Percentiles rank a stretch among this genome's conserved stretches.
phyloP scores from a whole-genome alignment of 1,140 invertebrate species.

The Pseudomyrmex concolor region DNA sequence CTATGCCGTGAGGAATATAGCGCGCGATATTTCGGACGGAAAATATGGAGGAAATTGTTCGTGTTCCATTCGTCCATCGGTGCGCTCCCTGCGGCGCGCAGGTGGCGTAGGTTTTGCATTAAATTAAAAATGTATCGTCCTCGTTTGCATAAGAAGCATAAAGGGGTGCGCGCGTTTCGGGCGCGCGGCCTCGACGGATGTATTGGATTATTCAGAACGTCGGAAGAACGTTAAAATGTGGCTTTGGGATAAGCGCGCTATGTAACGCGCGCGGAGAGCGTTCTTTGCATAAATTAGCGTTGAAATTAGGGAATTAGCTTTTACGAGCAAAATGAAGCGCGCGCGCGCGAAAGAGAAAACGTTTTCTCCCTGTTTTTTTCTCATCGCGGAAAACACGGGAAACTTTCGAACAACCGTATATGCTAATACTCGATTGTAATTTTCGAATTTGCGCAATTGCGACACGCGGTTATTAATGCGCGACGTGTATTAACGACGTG shows the following conservation, averaged over 20 bases:
- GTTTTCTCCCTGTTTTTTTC: no score
- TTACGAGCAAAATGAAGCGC: constrained; percentile 30
- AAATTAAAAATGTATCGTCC: constrained; percentile 59
- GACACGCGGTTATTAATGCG: not conserved
- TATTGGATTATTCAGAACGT: constrained; percentile 54
- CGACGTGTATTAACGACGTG: not conserved
- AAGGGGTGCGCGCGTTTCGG: constrained; percentile 26
- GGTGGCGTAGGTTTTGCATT: constrained; percentile 56
- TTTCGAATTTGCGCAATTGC: not conserved
- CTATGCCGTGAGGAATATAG: not conserved
- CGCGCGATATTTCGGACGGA: not conserved
- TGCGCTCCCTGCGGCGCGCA: constrained; percentile 15
- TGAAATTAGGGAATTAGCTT: constrained; percentile 55
- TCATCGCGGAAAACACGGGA: constrained; percentile 1
- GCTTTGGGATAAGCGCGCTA: constrained; percentile 41
- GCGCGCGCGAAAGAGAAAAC: not conserved
- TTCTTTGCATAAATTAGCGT: constrained; percentile 60
- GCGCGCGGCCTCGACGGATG: constrained; percentile 37
- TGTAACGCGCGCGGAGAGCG: constrained; percentile 23
- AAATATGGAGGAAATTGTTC: no score
- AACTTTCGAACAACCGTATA: not conserved
- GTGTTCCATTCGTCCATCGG: not conserved
- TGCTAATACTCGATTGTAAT: not conserved
- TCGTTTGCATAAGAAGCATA: constrained; percentile 49
- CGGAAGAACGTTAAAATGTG: constrained; percentile 56